Evolutionary conservation across 2,888 invertebrate species (phyloP), one percentile per base, ranked within the genome.

Genomic region (Drosophila ezoana): DNA sequence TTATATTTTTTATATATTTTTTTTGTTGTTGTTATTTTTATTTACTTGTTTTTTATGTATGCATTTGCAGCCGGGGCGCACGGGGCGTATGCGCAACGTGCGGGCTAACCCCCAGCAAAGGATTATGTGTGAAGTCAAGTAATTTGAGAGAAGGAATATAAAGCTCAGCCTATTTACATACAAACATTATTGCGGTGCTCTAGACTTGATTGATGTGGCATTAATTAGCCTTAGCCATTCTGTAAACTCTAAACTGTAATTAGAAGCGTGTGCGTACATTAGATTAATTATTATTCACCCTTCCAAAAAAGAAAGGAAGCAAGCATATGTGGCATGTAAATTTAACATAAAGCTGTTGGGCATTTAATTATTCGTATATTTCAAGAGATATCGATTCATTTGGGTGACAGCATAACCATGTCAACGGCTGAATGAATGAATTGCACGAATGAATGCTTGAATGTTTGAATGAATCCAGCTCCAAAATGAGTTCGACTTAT

Each of bases 131-230:
- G 40, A 56, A 71, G 71, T 74, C 66, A 51, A 70, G 58, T 57
- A 74, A 71, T 71, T 79, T 65, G 32, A 35, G 18, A n/a, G 45
- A 59, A 71, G 62, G 67, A 52, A 67, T 44, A 60, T 40, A 62
- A 71, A 64, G 64, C 72, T 59, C 13, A 16, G 49, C 32, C 38
- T 45, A 47, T 66, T 66, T 60, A 48, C 32, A 49, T 38, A 54
- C 40, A 47, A 49, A 54, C 44, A 44, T 56, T 52, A 38, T 33
- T 28, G 57, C 9, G 14, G 5, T 41, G 37, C 43, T 60, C 67
- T 53, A 35, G n/a, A 41, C 11, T 53, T 78, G 81, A 83, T 81
- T 70, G 76, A 84, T 87, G 68, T 38, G 41, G 6, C 41, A 44
- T 65, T 72, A 80, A 81, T 87, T 83, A 80, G 63, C 18, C 32